Percentiles rank a stretch among this genome's conserved stretches.
Conservation (phyloP, 2,888 invertebrate species). For the Bhutanitis thaidina region DNA sequence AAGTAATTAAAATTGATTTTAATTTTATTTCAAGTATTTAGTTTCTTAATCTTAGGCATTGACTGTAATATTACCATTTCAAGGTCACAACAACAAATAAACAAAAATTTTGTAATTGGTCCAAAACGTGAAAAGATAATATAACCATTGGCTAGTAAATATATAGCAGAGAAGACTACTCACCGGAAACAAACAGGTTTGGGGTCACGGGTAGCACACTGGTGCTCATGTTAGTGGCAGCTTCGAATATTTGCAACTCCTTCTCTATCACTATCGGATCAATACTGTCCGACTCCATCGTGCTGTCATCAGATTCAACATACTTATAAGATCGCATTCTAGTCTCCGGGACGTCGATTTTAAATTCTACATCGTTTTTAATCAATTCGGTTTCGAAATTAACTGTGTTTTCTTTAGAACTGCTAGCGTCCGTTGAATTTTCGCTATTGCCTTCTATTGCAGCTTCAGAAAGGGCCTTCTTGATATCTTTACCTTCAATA, state of each 20-base stretch:
- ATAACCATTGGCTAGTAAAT: too few species aligned
- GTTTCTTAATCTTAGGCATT: too few species aligned
- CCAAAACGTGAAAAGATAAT: too few species aligned
- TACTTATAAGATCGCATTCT: constrained; percentile 17
- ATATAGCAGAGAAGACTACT: constrained; percentile 25
- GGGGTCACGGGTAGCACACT: constrained; percentile 34
- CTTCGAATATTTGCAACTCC: constrained; percentile 37
- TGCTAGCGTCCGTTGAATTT: constrained; percentile 10
- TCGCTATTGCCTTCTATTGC: constrained; percentile 12
- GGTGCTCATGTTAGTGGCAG: constrained; percentile 18
- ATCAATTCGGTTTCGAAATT: constrained; percentile 25
- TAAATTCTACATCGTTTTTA: constrained; percentile 31
- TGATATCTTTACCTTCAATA: constrained; percentile 33
- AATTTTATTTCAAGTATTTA: too few species aligned
- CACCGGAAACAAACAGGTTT: constrained; percentile 38
- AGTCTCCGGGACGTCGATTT: constrained; percentile 11
- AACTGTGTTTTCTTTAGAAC: constrained; percentile 4
- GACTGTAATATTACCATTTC: too few species aligned
- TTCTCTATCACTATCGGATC: constrained; percentile 34
- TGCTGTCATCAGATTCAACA: constrained; percentile 38
- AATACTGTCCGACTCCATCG: constrained; percentile 42
- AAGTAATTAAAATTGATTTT: too few species aligned
- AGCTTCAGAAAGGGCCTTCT: constrained; percentile 20
- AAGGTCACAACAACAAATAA: too few species aligned
- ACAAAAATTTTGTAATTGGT: too few species aligned